A percentile compares a stretch with the other conserved stretches of the same genome.
Evolutionary conservation across 2,797 vertebrate genomes (phyloP).

Genomic region (Microhierax caerulescens): DNA sequence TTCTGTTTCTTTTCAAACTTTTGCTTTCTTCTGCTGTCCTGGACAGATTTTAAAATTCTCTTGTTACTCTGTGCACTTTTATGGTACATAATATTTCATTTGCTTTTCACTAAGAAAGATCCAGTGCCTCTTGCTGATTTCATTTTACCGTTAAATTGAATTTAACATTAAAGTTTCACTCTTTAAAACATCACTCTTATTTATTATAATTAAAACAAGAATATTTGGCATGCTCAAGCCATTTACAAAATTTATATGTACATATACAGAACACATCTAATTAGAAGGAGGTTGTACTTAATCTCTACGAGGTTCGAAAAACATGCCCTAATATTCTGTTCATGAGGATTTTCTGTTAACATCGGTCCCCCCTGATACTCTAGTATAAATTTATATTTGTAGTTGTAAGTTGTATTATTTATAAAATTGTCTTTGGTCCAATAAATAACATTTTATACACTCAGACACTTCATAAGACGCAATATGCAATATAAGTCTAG

Average conservation of each 20-base stretch:
- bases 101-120: not conserved
- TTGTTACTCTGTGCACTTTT: not conserved
- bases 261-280: slow-evolving; percentile 20
- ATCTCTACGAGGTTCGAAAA: not conserved
- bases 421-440: not conserved
- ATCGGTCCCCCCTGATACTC: not conserved
- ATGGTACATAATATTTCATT: not conserved
- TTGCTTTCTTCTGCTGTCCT: not conserved
- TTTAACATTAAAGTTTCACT: slow-evolving; percentile 23
- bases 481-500: not conserved
- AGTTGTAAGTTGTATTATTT: not conserved
- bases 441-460: not conserved
- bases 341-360: not conserved
- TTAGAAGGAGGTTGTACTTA: slow-evolving; percentile 28
- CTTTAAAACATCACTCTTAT: slow-evolving; percentile 25
- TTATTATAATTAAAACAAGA: slow-evolving; percentile 64
- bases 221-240: slow-evolving; percentile 31
- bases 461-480: not conserved
- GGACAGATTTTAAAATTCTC: not conserved
- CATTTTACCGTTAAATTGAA: slow-evolving; percentile 40
- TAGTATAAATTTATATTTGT: not conserved
- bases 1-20: not conserved
- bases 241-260: slow-evolving; percentile 49
- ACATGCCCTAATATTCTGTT: not conserved
- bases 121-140: not conserved